Conservation (phyloP, 2,888 invertebrate genomes). For the Uropetala carovei region DNA sequence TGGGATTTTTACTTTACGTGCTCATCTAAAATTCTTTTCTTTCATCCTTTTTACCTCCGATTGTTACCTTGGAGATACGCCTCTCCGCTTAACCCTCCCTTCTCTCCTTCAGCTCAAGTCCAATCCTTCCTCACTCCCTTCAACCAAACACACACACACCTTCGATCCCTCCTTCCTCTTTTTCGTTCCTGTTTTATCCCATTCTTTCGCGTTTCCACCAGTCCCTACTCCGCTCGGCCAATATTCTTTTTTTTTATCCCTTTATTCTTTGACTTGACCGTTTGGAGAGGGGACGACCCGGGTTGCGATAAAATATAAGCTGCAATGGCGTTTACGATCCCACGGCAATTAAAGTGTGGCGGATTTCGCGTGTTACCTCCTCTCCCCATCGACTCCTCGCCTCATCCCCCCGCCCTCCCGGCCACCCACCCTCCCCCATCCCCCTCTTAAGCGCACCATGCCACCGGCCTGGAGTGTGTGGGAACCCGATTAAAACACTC, state of each 20-base stretch:
- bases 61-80: conserved; percentile 18
- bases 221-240: neutral
- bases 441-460: neutral
- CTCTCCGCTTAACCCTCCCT: neutral
- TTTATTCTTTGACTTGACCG: neutral
- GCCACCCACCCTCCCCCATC: neutral
- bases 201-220: neutral
- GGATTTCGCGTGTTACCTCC: conserved; percentile 40
- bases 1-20: conserved; percentile 1
- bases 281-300: neutral
- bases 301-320: conserved; percentile 48
- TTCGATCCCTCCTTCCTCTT: conserved; percentile 28
- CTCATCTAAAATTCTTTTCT: neutral
- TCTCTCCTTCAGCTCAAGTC: neutral
- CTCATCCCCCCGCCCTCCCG: neutral
- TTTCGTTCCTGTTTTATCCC: neutral
- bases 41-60: conserved; percentile 19
- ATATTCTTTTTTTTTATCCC: conserved; percentile 20
- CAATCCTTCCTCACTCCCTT: neutral
- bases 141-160: neutral
- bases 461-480: neutral
- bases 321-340: conserved; percentile 50
- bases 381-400: neutral
- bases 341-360: conserved; percentile 51
- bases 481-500: conserved; percentile 20